Evolutionary conservation across 2,888 invertebrate species (phyloP).

Genomic region (Sepioteuthis lessoniana): DNA sequence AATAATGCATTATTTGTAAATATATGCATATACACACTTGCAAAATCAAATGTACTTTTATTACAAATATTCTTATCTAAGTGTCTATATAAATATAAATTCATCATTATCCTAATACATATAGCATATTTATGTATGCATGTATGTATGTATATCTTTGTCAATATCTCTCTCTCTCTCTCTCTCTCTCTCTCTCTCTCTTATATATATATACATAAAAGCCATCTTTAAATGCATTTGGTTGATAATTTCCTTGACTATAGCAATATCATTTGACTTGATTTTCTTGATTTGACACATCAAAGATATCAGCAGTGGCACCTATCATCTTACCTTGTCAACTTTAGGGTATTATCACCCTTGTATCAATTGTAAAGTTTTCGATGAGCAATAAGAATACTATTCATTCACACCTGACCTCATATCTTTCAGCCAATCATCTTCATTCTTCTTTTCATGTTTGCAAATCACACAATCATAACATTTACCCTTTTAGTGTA

Average conservation of each 20-base stretch:
- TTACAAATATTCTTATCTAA: not conserved
- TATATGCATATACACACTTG: not conserved
- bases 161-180: too few relatives aligned
- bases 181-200: too few relatives aligned
- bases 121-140: not conserved
- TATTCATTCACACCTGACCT: not conserved
- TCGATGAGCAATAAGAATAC: not conserved
- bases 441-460: not conserved
- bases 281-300: not conserved
- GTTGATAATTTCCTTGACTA: not conserved
- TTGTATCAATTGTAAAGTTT: not conserved
- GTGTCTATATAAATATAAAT: not conserved
- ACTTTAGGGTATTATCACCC: not conserved
- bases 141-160: not conserved
- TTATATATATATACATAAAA: not conserved
- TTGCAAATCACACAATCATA: not conserved
- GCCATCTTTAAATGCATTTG: not conserved
- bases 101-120: not conserved
- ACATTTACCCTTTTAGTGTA: not conserved
- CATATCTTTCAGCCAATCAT: not conserved
- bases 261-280: not conserved
- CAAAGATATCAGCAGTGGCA: not conserved
- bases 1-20: not conserved
- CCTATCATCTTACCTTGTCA: not conserved
- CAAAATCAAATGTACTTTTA: not conserved